phyloP scores from a whole-genome alignment of 2,888 invertebrate genomes.

The Helobdella robusta region DNA sequence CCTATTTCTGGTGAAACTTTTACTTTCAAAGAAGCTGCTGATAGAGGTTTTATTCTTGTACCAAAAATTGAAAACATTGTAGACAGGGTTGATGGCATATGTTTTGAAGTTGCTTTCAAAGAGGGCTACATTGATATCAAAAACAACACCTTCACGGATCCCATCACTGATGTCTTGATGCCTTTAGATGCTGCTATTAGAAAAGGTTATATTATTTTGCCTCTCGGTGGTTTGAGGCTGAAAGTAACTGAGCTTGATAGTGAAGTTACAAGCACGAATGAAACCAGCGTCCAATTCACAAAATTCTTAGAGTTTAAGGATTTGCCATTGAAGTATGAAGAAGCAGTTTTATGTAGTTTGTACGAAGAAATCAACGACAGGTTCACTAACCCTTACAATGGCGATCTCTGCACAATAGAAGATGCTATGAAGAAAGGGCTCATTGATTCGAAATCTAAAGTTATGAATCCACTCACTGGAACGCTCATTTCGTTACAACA shows the following conservation, averaged over 20 bases:
- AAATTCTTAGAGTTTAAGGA: slow-evolving; percentile 13
- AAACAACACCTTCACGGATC: slow-evolving; percentile 34
- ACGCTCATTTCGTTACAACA: slow-evolving; percentile 27
- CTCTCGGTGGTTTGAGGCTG: slow-evolving; percentile 30
- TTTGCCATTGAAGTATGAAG: slow-evolving; percentile 18
- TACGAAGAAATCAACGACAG: slow-evolving; percentile 73
- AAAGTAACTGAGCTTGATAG: slow-evolving; percentile 28
- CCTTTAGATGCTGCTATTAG: slow-evolving; percentile 37
- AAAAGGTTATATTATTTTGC: slow-evolving; percentile 35
- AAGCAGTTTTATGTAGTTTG: slow-evolving; percentile 51
- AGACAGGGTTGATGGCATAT: slow-evolving; percentile 33
- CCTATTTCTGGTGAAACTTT: slow-evolving; percentile 56
- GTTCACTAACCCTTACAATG: slow-evolving; percentile 54
- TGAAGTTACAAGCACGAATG: slow-evolving; percentile 18
- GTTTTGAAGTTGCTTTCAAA: slow-evolving; percentile 35
- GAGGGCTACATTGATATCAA: slow-evolving; percentile 35
- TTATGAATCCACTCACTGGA: slow-evolving; percentile 26
- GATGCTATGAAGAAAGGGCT: slow-evolving; percentile 26
- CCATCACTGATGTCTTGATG: slow-evolving; percentile 38
- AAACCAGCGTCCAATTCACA: not conserved
- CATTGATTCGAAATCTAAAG: slow-evolving; percentile 26
- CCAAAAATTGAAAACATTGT: slow-evolving; percentile 25
- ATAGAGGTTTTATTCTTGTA: slow-evolving; percentile 30
- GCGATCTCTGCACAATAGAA: slow-evolving; percentile 24
- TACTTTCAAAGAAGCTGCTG: slow-evolving; percentile 30